Evolutionary conservation across 2,113 vertebrate genomes (phyloP), one percentile per base, ranked within the genome.

Genomic region (Ciconia maguari): DNA sequence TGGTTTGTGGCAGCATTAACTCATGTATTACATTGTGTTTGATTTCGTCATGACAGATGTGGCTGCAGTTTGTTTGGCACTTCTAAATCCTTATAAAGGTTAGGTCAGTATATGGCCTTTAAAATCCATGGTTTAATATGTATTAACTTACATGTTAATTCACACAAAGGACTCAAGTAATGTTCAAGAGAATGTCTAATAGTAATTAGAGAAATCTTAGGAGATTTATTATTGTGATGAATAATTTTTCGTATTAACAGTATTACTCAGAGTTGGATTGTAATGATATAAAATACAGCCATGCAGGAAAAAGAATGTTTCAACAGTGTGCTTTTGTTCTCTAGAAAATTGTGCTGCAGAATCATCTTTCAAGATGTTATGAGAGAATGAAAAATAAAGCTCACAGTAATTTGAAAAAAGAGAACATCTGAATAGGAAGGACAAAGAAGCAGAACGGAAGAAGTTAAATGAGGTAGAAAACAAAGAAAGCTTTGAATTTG

Each of bases 301-400:
- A 60, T 21, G n/a, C 36, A 83, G 42, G 42, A 72, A 84, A 49
- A 82, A 60, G 5, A 89, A 64, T 32, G 8, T 60, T 90, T 95
- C 65, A 91, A 89, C n/a, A 75, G 44, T 38, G 27, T 94, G 34
- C 44, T 94, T 96, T 95, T 97, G 70, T 94, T 81, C 66, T 89
- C 79, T 29, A 82, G 75, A 87, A 87, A 93, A 77, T 7, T 91
- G n/a, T 93, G 57, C 77, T 61, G 55, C 46, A 86, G 87, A 83
- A 77, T 84, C 64, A 66, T 79, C 89, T 96, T 95, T 92, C 80
- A 95, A 85, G 81, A 84, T 82, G n/a, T 83, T 93, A 92, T 2
- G 24, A 54, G 46, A 94, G 34, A 85, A 78, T 12, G 42, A 91
- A 90, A 92, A 93, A 90, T 21, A 96, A 93, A 86, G 27, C 49